phyloP scores from a whole-genome alignment of 2,797 vertebrate genomes.

The Amblyraja radiata region DNA sequence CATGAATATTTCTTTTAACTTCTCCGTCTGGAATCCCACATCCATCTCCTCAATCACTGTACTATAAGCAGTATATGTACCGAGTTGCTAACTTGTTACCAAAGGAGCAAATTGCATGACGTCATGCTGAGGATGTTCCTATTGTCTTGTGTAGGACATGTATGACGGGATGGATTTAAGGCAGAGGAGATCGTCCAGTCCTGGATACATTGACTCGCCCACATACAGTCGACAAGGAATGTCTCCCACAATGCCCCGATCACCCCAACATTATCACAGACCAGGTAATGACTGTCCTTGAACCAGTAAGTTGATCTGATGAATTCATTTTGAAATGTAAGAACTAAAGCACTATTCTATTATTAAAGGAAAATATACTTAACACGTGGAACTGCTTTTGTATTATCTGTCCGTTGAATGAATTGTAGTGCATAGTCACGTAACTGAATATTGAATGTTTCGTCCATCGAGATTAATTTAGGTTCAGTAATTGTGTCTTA shows the following conservation, averaged over 20 bases:
- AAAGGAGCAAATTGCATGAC: neutral
- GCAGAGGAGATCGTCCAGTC: slow-evolving; percentile 82
- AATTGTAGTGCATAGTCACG: neutral
- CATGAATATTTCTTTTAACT: neutral
- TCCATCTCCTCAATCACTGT: neutral
- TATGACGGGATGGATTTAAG: slow-evolving; percentile 77
- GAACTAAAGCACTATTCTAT: neutral
- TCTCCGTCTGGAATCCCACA: neutral
- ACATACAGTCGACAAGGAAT: slow-evolving; percentile 78
- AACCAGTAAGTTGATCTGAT: neutral
- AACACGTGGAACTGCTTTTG: neutral
- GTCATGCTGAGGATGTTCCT: neutral
- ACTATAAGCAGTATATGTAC: neutral
- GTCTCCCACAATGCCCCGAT: slow-evolving; percentile 81
- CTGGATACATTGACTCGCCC: slow-evolving; percentile 83
- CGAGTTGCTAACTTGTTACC: neutral
- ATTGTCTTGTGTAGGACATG: slow-evolving; percentile 66
- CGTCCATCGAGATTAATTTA: neutral
- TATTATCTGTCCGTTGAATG: slow-evolving; percentile 6
- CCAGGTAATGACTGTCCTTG: slow-evolving; percentile 65
- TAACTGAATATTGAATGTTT: neutral
- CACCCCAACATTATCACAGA: slow-evolving; percentile 81
- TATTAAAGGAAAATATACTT: neutral
- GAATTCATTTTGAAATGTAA: neutral
- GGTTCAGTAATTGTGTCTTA: neutral